Evolutionary conservation across 2,797 vertebrate genomes (phyloP), one percentile per base, ranked within the genome.

Genomic region (Streptopelia turtur): DNA sequence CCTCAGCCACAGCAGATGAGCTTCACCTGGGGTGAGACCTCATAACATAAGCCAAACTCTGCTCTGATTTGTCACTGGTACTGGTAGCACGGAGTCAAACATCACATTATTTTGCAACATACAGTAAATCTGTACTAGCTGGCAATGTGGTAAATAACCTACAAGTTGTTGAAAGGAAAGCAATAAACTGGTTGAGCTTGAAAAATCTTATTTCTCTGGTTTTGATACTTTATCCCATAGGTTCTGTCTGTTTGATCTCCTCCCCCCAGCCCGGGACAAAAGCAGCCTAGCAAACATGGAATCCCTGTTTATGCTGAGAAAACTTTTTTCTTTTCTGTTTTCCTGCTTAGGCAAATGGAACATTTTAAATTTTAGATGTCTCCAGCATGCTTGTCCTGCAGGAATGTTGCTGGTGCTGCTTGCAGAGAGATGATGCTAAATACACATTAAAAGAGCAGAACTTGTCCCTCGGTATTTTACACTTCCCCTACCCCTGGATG

Each of bases 361-460:
- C 78, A 60, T 57, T 88, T 84, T 68, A 76, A 65, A 64, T 87
- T 83, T 74, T 37, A 78, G 80, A 59, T 6, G 8, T 76, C 63
- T 61, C 70, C 66, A 83, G 63, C 47, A 33, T 45, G 84, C 43
- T 55, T 93, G 91, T 84, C 94, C 91, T 86, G 80, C 80, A 90
- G 83, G 91, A 88, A 93, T 64, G 59, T 76, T 91, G 50, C 79
- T 88, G 52, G 77, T 94, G 77, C 31, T 89, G 95, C 93, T 88
- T 95, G 80, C 94, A 95, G 75, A 64, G 74, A 79, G 81, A 85
- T 74, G 71, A 80, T 85, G 93, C 72, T 84, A 83, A 92, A 80
- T 57, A 43, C 41, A 18, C 41, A 43, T 43, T 43, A 89, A 83
- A 93, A 91, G 70, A 94, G 83, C 80, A 94, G 80, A 91, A 84